These are phyloP conservation scores for Labroides dimidiatus DNA, from an alignment of 2,797 vertebrate species.

Conservation along the genomic window DNA sequence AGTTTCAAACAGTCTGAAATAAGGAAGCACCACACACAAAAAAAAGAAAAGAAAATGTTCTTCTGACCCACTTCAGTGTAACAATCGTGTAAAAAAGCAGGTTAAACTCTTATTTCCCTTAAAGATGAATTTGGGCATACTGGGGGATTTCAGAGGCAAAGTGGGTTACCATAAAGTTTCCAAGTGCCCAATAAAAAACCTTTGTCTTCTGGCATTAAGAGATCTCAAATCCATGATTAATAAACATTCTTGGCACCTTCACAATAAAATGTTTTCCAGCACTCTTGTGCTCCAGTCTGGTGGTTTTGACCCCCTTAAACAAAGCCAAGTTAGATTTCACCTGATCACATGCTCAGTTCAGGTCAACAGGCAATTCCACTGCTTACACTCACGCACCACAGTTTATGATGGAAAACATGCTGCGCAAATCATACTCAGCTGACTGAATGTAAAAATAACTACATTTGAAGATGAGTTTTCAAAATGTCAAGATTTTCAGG, in stretches of 20 bases:
- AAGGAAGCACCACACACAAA: neutral
- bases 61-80: neutral
- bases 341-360: conserved; percentile 32
- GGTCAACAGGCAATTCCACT: conserved; percentile 7
- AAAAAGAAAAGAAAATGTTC: too few species aligned
- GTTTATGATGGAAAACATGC: conserved; percentile 22
- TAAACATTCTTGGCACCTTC: conserved; percentile 29
- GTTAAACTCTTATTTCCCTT: neutral
- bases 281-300: neutral
- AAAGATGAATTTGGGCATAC: neutral
- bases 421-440: conserved; percentile 50
- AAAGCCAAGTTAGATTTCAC: conserved; percentile 17
- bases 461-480: neutral
- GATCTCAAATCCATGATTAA: conserved; percentile 26
- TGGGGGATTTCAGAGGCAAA: neutral
- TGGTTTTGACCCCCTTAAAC: neutral
- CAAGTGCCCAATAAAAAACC: conserved; percentile 14
- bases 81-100: neutral
- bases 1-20: neutral
- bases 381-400: conserved; percentile 11
- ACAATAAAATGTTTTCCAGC: conserved; percentile 9
- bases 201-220: conserved; percentile 32
- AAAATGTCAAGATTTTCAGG: neutral
- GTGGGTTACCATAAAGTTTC: conserved; percentile 6
- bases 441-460: conserved; percentile 33